Percentiles rank a stretch among this genome's conserved stretches.
Evolutionary conservation across 2,888 invertebrate genomes (phyloP).

Genomic region (Drosophila antonietae): DNA sequence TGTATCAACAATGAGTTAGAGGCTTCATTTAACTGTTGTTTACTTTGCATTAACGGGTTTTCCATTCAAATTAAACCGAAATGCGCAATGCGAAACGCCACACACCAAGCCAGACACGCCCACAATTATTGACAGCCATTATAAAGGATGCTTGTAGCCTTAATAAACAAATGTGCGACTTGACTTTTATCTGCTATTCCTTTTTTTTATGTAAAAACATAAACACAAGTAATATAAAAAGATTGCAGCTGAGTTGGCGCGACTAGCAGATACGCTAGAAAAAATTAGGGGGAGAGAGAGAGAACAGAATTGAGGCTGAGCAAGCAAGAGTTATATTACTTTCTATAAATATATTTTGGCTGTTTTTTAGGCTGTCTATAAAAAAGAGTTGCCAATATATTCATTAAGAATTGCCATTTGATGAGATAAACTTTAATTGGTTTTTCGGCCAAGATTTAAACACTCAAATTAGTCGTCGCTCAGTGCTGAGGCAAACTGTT

Average conservation of each 20-base stretch:
- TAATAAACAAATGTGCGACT: slow-evolving; percentile 45
- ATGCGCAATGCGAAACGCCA: slow-evolving; percentile 29
- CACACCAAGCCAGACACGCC: neutral
- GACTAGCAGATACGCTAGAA: neutral
- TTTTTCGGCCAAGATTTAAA: neutral
- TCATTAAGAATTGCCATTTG: neutral
- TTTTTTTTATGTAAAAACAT: slow-evolving; percentile 64
- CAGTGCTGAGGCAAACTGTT: neutral
- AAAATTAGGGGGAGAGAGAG: rapidly evolving
- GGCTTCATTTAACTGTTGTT: slow-evolving; percentile 51
- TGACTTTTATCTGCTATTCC: slow-evolving; percentile 14
- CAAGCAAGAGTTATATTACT: neutral
- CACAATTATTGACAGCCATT: slow-evolving; percentile 40
- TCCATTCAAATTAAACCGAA: slow-evolving; percentile 54
- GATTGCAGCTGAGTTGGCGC: neutral
- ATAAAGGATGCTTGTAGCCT: slow-evolving; percentile 32
- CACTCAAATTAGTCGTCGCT: neutral
- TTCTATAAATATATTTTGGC: neutral
- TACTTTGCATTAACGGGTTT: slow-evolving; percentile 67
- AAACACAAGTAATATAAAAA: slow-evolving; percentile 37
- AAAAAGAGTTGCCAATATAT: neutral
- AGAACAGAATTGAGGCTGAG: neutral
- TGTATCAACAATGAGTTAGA: slow-evolving; percentile 47
- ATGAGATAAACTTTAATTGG: neutral
- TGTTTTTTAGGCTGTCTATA: too few species aligned